Evolutionary conservation across 2,113 vertebrate species (phyloP), one percentile per base, ranked within the genome.

Genomic region (Panthera uncia): DNA sequence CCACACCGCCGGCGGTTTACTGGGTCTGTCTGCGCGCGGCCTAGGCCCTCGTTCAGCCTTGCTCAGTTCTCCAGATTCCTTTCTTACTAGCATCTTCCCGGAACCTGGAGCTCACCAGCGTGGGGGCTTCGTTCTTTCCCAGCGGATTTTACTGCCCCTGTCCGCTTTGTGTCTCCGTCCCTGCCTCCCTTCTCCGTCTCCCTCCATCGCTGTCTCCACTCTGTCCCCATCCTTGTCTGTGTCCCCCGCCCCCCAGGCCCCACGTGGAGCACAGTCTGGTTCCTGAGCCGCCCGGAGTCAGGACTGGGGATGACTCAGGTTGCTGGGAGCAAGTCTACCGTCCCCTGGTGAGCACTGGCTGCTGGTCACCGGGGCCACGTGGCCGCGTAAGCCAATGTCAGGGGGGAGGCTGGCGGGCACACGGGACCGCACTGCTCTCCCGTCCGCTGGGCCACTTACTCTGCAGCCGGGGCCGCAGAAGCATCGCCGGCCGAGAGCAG

Each of bases 241-340:
- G 45, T 45, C 45, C 45, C 45, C 45, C 45, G 8, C 45, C 45
- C 45, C 31, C 21, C 11, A 0, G 9, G 2, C 63, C 84, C 89
- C 50, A 18, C 0, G 0, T 11, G 10, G 19, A 68, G 29, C 9
- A 2, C 3, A 76, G 52, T 61, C 45, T 73, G 52, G 14, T 19
- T 78, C 19, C 8, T 5, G n/a, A 55, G 29, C 68, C 33, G 31
- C 45, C 68, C 33, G 0, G 36, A 38, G 57, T 31, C 68, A 1
- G 38, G 68, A 23, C 50, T 5, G 10, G 21, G 33, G 11, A 38
- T 88, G 61, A 52, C 61, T 81, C 82, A 61, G 68, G 61, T 1
- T 2, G 1, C 61, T 33, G 38, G 33, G 57, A 66, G 15, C 19
- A 57, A 41, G 93, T 57, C 36, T 36, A 48, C 57, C 50, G 27